Percentiles rank a stretch among this genome's conserved stretches.
phyloP scores from a whole-genome alignment of 2,888 invertebrate genomes.

The Allophyes oxyacanthae region DNA sequence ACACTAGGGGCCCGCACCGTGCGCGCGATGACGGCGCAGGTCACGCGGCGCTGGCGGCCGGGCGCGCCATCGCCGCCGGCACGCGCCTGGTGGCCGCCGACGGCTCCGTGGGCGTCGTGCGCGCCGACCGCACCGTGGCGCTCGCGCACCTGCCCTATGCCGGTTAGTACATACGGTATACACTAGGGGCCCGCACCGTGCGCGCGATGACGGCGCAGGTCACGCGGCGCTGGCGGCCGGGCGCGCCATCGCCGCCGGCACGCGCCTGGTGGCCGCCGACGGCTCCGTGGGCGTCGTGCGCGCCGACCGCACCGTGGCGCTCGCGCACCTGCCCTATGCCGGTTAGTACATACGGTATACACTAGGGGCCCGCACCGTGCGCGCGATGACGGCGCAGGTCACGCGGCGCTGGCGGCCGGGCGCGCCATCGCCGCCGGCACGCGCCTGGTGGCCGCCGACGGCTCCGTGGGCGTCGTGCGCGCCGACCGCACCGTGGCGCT shows the following conservation, averaged over 20 bases:
- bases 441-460: constrained; percentile 89
- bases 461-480: constrained; percentile 91
- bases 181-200: constrained; percentile 79
- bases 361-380: constrained; percentile 79
- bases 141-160: constrained; percentile 86
- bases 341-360: constrained; percentile 61
- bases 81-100: constrained; percentile 89
- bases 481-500: constrained; percentile 90
- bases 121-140: constrained; percentile 90
- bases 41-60: constrained; percentile 90
- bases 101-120: constrained; percentile 91
- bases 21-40: constrained; percentile 90
- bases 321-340: constrained; percentile 86
- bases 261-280: constrained; percentile 88
- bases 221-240: constrained; percentile 89
- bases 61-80: constrained; percentile 87
- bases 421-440: constrained; percentile 88
- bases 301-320: constrained; percentile 90
- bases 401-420: constrained; percentile 89
- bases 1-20: constrained; percentile 79
- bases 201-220: constrained; percentile 91
- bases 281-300: constrained; percentile 91
- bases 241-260: constrained; percentile 87
- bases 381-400: constrained; percentile 90
- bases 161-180: constrained; percentile 60